Evolutionary conservation across 2,797 vertebrate genomes (phyloP), one percentile per base, ranked within the genome.

Genomic region (Miichthys miiuy): DNA sequence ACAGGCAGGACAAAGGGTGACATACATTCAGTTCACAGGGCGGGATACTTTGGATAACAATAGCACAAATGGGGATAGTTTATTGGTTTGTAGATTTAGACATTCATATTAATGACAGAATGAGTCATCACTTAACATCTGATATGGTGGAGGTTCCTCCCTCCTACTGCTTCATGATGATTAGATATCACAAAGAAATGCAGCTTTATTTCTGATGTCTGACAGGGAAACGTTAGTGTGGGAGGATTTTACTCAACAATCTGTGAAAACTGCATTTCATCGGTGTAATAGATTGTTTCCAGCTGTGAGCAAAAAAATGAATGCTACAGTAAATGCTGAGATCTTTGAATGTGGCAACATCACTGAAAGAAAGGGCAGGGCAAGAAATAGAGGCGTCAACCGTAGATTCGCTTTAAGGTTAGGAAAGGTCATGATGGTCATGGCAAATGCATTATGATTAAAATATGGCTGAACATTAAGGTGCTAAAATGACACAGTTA

Each of bases 1-100:
- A 68, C 78, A 42, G 69, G 20, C 52, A 42, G 51, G 41, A 44
- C 60, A 47, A 68, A 41, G 61, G 48, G 25, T 21, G 23, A 72
- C 21, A 30, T 47, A 68, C 25, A 25, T 27, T 9, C 4, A 69
- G 64, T 48, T 38, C 23, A 55, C 47, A 14, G 64, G 57, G 30
- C 50, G 20, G 21, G 44, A 56, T 48, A 14, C 42, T 48, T 41
- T 3, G 30, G 25, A 71, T 67, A 80, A 84, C 66, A 83, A 70
- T 20, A 67, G 71, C 66, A 73, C 38, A 41, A 54, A 44, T 23
- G 25, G 41, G 60, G 50, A 74, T 34, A 51, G 38, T 51, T 5
- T 27, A 47, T 1, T 17, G 13, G 5, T 80, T 55, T 83, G 34
- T 5, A 72, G 14, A 44, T 38, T 20, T 27, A 7, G 16, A 80